phyloP scores from a whole-genome alignment of 2,797 vertebrate species.

The Pantherophis vulpinus region DNA sequence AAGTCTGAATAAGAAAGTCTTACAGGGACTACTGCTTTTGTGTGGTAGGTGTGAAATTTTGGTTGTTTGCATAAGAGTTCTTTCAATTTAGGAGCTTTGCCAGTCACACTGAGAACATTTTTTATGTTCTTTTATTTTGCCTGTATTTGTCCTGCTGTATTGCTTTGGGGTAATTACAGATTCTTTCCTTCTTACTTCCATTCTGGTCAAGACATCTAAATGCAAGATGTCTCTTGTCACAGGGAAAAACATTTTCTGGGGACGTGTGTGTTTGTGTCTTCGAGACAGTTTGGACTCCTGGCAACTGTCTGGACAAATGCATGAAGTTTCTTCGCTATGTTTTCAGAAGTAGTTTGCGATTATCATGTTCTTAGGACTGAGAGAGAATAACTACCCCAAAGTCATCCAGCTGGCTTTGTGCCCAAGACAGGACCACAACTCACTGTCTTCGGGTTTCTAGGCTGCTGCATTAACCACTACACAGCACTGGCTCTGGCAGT shows the following conservation, averaged over 20 bases:
- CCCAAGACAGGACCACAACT: background rate
- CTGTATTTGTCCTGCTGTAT: background rate
- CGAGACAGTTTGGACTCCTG: background rate
- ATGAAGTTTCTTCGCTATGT: background rate
- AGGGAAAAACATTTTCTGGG: background rate
- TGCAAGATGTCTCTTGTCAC: background rate
- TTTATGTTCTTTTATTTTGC: background rate
- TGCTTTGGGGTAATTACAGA: background rate
- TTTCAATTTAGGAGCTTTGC: conserved; percentile 13
- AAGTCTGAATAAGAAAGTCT: conserved; percentile 27
- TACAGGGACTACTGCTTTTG: conserved; percentile 43
- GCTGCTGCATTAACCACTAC: background rate
- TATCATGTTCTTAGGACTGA: background rate
- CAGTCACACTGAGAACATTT: background rate
- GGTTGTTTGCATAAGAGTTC: conserved; percentile 18
- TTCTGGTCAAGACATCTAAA: background rate
- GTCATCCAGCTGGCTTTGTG: background rate
- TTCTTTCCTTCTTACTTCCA: background rate
- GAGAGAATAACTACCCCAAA: background rate
- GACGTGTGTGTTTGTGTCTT: background rate
- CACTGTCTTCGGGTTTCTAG: background rate
- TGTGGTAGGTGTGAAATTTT: conserved; percentile 40
- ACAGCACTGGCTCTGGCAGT: background rate
- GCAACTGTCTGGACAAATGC: background rate
- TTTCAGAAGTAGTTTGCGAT: background rate